Percentiles rank a stretch among this genome's conserved stretches.
Evolutionary conservation across 1,140 invertebrate species (phyloP).

Genomic region (Zaprionus gabonicus): DNA sequence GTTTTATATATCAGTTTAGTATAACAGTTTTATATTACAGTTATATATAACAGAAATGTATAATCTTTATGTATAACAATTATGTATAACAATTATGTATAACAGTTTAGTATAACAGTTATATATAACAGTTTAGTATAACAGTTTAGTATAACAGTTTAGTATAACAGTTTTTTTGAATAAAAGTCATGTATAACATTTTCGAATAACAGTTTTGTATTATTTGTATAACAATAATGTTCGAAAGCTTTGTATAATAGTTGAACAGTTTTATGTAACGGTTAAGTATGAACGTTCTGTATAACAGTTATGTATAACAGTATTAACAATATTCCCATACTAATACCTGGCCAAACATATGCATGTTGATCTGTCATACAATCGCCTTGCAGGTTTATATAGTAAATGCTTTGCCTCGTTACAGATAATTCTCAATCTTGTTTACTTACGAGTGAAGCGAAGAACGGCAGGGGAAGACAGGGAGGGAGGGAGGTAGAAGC

Average conservation of each 20-base stretch:
- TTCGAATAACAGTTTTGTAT: not conserved
- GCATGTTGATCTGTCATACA: not conserved
- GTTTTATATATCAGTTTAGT: too few relatives aligned
- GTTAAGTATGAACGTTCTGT: too few relatives aligned
- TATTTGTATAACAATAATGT: too few relatives aligned
- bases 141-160: not conserved
- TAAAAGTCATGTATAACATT: not conserved
- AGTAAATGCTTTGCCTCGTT: not conserved
- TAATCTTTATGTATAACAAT: not conserved
- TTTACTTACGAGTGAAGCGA: not conserved
- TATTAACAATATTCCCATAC: not conserved
- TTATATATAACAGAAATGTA: not conserved
- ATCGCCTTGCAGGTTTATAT: not conserved
- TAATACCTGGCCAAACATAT: not conserved
- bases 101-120: not conserved
- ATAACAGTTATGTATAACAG: not conserved
- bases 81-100: not conserved
- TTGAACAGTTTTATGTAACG: too few relatives aligned
- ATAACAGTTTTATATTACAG: too few relatives aligned
- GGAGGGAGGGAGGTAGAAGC: not conserved
- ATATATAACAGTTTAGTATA: not conserved
- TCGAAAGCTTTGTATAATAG: too few relatives aligned
- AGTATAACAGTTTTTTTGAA: not conserved
- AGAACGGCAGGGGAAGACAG: not conserved
- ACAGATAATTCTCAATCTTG: constrained; percentile 3